Evolutionary conservation across 2,888 invertebrate genomes (phyloP).

Genomic region (Rhodophaea formosa): DNA sequence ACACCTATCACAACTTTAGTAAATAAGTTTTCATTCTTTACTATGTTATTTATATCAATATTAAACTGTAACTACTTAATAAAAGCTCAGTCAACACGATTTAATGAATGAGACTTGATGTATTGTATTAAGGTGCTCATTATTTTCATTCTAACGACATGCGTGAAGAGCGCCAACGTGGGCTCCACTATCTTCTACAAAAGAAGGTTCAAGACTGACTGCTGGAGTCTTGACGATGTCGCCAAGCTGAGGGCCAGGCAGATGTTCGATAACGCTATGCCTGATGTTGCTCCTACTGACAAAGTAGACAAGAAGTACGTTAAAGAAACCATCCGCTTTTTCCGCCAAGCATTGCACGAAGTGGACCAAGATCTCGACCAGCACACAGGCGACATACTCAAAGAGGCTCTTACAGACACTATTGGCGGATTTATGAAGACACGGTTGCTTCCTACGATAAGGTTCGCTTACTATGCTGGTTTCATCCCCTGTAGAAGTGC

Average conservation of each 20-base stretch:
- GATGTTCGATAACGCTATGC: constrained; percentile 56
- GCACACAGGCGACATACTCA: constrained; percentile 42
- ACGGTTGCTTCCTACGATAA: constrained; percentile 60
- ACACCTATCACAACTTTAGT: constrained; percentile 8
- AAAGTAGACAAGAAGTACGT: constrained; percentile 53
- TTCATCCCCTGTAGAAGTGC: constrained; percentile 59
- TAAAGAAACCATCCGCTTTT: constrained; percentile 51
- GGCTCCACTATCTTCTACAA: constrained; percentile 62
- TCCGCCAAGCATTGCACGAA: constrained; percentile 43
- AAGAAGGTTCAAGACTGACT: constrained; percentile 38
- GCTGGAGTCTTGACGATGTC: constrained; percentile 63
- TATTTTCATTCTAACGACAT: constrained; percentile 7
- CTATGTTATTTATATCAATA: neutral
- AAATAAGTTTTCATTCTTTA: constrained; percentile 1
- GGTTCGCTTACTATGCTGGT: constrained; percentile 71
- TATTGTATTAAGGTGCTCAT: constrained; percentile 5
- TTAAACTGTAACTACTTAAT: constrained; percentile 26
- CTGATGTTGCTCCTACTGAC: constrained; percentile 46
- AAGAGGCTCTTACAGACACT: constrained; percentile 59
- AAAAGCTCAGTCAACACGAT: neutral
- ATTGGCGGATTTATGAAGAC: constrained; percentile 64
- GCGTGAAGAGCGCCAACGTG: constrained; percentile 35
- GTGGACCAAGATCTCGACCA: constrained; percentile 39
- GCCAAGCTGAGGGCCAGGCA: constrained; percentile 58
- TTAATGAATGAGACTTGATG: constrained; percentile 3